Conservation (phyloP, 2,797 vertebrate species). For the Tokudaia tokunoshimensis region DNA sequence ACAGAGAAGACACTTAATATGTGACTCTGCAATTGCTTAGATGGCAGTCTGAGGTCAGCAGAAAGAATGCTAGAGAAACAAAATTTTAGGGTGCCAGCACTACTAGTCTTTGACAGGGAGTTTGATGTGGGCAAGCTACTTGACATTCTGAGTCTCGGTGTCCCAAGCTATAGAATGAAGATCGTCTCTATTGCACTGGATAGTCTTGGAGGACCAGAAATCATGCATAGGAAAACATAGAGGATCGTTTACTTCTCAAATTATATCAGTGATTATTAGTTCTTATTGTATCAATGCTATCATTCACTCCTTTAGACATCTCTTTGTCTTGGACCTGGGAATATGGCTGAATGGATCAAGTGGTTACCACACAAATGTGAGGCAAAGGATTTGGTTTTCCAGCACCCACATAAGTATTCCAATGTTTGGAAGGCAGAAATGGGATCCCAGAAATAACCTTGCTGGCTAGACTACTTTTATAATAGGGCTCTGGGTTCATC, state of each 20-base stretch:
- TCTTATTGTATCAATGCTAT: constrained; percentile 12
- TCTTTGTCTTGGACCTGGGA: neutral
- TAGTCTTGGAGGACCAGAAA: neutral
- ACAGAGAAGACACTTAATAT: constrained; percentile 41
- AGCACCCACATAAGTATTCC: neutral
- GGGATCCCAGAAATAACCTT: neutral
- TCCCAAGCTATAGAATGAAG: constrained; percentile 11
- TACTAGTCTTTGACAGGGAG: constrained; percentile 18
- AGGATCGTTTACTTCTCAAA: constrained; percentile 14
- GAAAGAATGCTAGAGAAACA: constrained; percentile 53
- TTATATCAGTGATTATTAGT: neutral
- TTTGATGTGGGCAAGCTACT: neutral
- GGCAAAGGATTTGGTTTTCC: neutral
- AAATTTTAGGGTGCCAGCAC: constrained; percentile 19
- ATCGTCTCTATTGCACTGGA: neutral
- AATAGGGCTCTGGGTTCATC: neutral
- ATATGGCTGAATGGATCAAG: neutral
- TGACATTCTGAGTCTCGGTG: neutral
- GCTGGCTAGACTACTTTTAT: neutral
- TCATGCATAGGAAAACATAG: neutral
- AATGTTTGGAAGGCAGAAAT: neutral
- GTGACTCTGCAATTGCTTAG: constrained; percentile 41
- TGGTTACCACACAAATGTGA: neutral
- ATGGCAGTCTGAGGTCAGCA: constrained; percentile 57
- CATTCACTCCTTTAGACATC: neutral